A percentile compares a stretch with the other conserved stretches of the same genome.
These are phyloP conservation scores for Toxostoma redivivum DNA, from an alignment of 2,113 vertebrate species.

Conservation along the genomic window DNA sequence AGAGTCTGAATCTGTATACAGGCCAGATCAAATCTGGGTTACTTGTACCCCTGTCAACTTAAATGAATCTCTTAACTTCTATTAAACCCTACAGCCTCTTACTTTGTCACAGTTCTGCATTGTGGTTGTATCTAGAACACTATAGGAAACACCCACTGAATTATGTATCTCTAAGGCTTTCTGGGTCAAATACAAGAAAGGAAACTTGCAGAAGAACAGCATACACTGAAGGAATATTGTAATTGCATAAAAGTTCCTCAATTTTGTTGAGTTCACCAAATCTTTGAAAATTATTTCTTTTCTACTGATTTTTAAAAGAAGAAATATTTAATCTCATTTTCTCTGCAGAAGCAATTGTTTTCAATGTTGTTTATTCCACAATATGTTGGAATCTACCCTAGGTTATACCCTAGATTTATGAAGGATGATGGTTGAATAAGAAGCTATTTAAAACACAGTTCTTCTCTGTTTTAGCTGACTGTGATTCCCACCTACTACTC, in stretches of 20 bases:
- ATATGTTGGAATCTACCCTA: background rate
- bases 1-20: background rate
- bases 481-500: background rate
- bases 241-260: background rate
- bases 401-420: background rate
- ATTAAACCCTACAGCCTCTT: constrained; percentile 20
- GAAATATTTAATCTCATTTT: background rate
- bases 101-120: background rate
- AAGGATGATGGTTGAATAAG: background rate
- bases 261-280: background rate
- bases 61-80: constrained; percentile 11
- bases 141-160: background rate
- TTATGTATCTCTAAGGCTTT: background rate
- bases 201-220: background rate
- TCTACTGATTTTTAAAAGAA: background rate
- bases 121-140: background rate
- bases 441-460: background rate
- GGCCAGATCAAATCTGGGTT: background rate
- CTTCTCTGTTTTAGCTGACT: background rate
- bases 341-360: background rate
- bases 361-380: background rate
- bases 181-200: background rate
- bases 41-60: constrained; percentile 16
- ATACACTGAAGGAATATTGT: background rate
- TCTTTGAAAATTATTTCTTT: background rate